phyloP scores from a whole-genome alignment of 2,888 invertebrate genomes.

The Tetramorium bicarinatum region DNA sequence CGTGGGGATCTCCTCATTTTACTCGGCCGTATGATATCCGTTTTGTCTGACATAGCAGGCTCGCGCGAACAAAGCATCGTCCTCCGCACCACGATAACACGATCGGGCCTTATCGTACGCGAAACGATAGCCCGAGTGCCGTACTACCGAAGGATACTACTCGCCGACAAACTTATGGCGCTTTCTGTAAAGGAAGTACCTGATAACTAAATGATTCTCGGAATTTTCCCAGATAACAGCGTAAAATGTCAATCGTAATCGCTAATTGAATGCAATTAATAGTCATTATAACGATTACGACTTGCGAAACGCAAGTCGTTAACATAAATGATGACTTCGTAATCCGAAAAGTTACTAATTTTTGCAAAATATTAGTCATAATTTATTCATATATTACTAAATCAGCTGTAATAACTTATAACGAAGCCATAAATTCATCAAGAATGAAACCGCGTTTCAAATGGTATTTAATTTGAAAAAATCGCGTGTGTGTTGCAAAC shows the following conservation, averaged over 20 bases:
- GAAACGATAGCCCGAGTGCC: constrained; percentile 34
- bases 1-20: constrained; percentile 50
- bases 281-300: background rate
- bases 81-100: constrained; percentile 40
- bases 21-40: constrained; percentile 47
- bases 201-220: background rate
- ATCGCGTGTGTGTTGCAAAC: background rate
- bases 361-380: background rate
- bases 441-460: background rate
- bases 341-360: background rate
- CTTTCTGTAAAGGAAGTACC: background rate
- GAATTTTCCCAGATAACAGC: background rate
- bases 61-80: constrained; percentile 47
- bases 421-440: background rate
- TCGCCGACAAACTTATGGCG: background rate
- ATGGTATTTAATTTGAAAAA: background rate
- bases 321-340: background rate
- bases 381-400: background rate
- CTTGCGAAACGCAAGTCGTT: background rate
- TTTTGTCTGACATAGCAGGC: constrained; percentile 47
- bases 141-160: constrained; percentile 17
- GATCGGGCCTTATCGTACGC: constrained; percentile 44
- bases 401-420: background rate
- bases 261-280: constrained; percentile 24
- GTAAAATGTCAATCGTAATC: background rate